Evolutionary conservation across 2,113 vertebrate species (phyloP), one percentile per base, ranked within the genome.

Genomic region (Elephantulus edwardii): DNA sequence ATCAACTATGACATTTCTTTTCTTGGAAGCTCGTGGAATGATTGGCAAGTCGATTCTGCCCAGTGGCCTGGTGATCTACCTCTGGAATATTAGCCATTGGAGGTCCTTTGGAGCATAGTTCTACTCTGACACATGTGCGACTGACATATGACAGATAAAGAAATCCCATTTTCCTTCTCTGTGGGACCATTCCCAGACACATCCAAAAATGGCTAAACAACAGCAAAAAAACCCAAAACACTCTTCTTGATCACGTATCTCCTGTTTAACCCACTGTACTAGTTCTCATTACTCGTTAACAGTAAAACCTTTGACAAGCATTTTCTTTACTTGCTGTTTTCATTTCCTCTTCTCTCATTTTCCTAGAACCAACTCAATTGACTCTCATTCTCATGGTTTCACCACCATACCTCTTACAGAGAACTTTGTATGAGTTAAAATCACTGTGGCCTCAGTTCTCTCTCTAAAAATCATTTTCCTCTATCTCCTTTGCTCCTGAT

Each of bases 391-490:
- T 54, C 30, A 33, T 1, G 10, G 8, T 14, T 68, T 75, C 28
- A 17, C 19, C 14, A n/a, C n/a, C n/a, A n/a, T n/a, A n/a, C n/a
- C n/a, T n/a, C n/a, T n/a, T n/a, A n/a, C 26, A 40, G 28, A 28
- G 62, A 90, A 64, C 35, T n/a, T 74, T 78, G 9, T 17, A 19
- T 85, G 46, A 88, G 8, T 86, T 93, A 88, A 95, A 88, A 72
- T 60, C 40, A 83, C 19, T n/a, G 8, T 40, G n/a, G n/a, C 5
- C 8, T 95, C 76, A n/a, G 13, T 79, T 93, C 30, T 72, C 10
- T 87, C 79, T 78, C 44, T 28, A 26, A 46, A 81, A 77, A n/a
- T 28, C 8, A 46, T 88, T 48, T 75, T 74, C 20, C 33, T 42
- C 42, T 26, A 8, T 48, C 13, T 2, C 6, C 60, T 76, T 56